Base-by-base conservation (phyloP, 2,113 vertebrate species). In the Tyto alba region DNA sequence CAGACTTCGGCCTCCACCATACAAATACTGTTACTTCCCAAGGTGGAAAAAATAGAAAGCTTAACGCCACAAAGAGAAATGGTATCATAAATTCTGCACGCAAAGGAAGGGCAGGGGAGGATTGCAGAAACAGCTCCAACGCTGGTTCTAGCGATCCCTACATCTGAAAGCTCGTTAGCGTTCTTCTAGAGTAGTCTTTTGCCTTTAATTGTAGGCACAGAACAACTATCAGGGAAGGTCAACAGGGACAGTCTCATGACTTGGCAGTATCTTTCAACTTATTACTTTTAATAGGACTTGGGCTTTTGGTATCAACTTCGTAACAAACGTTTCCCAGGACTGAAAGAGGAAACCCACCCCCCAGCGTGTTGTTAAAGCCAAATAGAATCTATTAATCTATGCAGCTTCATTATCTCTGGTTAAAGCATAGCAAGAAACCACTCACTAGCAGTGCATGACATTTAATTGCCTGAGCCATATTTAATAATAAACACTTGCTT, bases 121-220 rank as follows among this genome's bases (percentile, higher is more conserved):
- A 16, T 36, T 50, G 4, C 9, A 74, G 55, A 11, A 48, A 13
- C 63, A 77, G 63, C 89, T 56, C 38, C 26, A 26, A 22, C 41
- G 2, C 15, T 43, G 0, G 4, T 47, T 15, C 21, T 3, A 80
- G 53, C 59, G 57, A 3, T 10, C 69, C 60, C n/a, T 5, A 16
- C 43, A 17, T 29, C 85, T 30, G 9, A 2, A 36, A 66, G 63
- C 55, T 77, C 50, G 0, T 32, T 1, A n/a, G 53, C 2, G 38
- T 14, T 47, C 36, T 60, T 36, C 92, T 45, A 5, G 26, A 89
- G 81, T 1, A 30, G 48, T 11, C 38, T 73, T 45, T 30, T 45
- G 72, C 71, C 52, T 79, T 29, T 20, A 47, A 21, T 50, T 45
- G 55, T 2, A 32, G 1, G 17, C 67, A 26, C 1, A 6, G 32